Percentiles rank a stretch among this genome's conserved stretches.
Conservation (phyloP, 2,888 invertebrate genomes). For the Netelia inedita region DNA sequence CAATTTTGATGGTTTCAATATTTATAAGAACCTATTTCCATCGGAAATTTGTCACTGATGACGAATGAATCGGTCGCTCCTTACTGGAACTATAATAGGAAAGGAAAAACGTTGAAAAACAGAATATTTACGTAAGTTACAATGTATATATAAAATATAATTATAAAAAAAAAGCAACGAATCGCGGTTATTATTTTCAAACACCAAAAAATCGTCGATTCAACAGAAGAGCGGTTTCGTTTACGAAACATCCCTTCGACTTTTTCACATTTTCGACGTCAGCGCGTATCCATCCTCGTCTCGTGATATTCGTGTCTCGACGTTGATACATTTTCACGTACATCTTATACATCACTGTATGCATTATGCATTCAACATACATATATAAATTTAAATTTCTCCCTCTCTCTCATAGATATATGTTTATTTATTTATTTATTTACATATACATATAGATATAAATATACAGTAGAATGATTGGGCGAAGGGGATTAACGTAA, state of each 20-base stretch:
- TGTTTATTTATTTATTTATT: neutral
- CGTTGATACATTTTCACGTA: neutral
- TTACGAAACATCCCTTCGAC: neutral
- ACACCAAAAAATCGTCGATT: neutral
- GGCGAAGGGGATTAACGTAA: slow-evolving; percentile 54
- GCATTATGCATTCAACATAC: slow-evolving; percentile 2
- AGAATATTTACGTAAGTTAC: too few relatives aligned
- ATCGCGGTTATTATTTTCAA: too few relatives aligned
- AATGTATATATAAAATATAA: too few relatives aligned
- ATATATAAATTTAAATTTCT: slow-evolving; percentile 2
- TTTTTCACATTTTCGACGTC: neutral
- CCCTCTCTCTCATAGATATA: slow-evolving; percentile 1
- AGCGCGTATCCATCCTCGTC: neutral
- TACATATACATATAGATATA: neutral
- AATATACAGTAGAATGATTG: slow-evolving; percentile 45
- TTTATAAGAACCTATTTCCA: too few relatives aligned
- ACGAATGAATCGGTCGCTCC: too few relatives aligned
- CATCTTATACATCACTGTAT: neutral
- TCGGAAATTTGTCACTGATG: too few relatives aligned
- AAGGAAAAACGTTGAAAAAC: too few relatives aligned
- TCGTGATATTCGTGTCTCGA: neutral
- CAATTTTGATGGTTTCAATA: too few relatives aligned
- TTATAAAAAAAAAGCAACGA: too few relatives aligned
- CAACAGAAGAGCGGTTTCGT: too few relatives aligned
- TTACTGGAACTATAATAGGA: too few relatives aligned